Percentiles rank a stretch among this genome's conserved stretches.
phyloP scores from a whole-genome alignment of 2,797 vertebrate species.

The Denticeps clupeoides region DNA sequence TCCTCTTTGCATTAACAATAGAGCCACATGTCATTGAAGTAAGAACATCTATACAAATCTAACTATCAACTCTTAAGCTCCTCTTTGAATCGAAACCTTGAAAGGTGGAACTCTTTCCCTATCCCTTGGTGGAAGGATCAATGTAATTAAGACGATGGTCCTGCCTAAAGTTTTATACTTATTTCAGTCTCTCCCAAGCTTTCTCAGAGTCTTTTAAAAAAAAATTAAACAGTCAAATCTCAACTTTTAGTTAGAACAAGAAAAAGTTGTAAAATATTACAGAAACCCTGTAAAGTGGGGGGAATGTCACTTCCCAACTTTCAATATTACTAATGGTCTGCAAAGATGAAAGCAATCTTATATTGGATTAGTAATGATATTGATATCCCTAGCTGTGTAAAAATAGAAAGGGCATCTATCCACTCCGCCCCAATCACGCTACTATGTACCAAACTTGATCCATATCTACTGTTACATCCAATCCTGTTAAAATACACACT shows the following conservation, averaged over 20 bases:
- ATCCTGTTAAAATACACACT: too few relatives aligned
- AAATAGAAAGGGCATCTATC: too few relatives aligned
- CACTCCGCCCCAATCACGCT: too few relatives aligned
- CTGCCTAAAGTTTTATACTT: constrained; percentile 7
- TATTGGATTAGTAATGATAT: too few relatives aligned
- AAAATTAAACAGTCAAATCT: background rate
- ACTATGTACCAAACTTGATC: too few relatives aligned
- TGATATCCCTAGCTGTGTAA: too few relatives aligned
- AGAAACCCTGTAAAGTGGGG: background rate
- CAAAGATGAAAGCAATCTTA: background rate
- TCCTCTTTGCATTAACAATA: background rate
- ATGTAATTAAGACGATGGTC: constrained; percentile 8
- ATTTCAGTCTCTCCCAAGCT: constrained; percentile 7
- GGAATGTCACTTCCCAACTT: background rate
- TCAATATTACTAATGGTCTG: background rate
- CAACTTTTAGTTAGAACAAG: constrained; percentile 4
- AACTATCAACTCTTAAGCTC: background rate
- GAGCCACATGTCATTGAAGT: background rate
- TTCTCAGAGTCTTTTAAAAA: constrained; percentile 5
- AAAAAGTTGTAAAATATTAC: background rate
- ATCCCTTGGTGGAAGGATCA: background rate
- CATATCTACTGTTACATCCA: too few relatives aligned
- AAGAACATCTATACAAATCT: background rate
- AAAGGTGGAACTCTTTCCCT: background rate
- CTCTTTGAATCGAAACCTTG: background rate